Conservation (phyloP, 2,888 invertebrate genomes). For the Trilocha varians region DNA sequence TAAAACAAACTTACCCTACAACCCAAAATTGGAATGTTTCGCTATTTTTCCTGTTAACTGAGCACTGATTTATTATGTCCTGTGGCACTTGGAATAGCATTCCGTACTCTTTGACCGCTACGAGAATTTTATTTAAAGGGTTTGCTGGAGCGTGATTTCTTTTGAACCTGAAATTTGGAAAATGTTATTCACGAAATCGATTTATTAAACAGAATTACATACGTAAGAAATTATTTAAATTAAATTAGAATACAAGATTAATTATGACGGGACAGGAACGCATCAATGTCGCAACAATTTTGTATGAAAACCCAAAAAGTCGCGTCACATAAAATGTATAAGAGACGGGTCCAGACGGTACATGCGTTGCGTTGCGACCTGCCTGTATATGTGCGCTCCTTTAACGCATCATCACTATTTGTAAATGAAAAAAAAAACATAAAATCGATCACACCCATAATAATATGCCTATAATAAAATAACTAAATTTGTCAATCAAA, state of each 20-base stretch:
- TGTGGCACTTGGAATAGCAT: slow-evolving; percentile 79
- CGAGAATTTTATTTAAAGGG: slow-evolving; percentile 80
- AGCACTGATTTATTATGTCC: slow-evolving; percentile 47
- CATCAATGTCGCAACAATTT: not conserved
- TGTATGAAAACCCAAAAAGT: not conserved
- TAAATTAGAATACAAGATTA: too few species aligned
- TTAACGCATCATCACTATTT: too few species aligned
- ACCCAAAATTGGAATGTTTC: slow-evolving; percentile 83
- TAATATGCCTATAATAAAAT: too few species aligned
- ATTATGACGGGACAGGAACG: too few species aligned
- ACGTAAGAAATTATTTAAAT: too few species aligned
- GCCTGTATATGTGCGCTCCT: too few species aligned
- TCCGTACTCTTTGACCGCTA: slow-evolving; percentile 89
- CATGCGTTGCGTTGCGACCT: too few species aligned
- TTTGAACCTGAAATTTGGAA: slow-evolving; percentile 54
- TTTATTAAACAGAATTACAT: too few species aligned
- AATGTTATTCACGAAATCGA: not conserved
- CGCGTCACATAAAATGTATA: not conserved
- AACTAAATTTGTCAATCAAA: too few species aligned
- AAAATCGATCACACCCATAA: too few species aligned
- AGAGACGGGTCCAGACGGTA: too few species aligned
- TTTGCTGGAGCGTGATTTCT: slow-evolving; percentile 71
- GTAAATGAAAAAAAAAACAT: too few species aligned
- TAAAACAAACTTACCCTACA: slow-evolving; percentile 78
- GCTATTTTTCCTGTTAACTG: slow-evolving; percentile 42